Conservation (phyloP, 2,113 vertebrate genomes). For the Oncorhynchus tshawytscha region DNA sequence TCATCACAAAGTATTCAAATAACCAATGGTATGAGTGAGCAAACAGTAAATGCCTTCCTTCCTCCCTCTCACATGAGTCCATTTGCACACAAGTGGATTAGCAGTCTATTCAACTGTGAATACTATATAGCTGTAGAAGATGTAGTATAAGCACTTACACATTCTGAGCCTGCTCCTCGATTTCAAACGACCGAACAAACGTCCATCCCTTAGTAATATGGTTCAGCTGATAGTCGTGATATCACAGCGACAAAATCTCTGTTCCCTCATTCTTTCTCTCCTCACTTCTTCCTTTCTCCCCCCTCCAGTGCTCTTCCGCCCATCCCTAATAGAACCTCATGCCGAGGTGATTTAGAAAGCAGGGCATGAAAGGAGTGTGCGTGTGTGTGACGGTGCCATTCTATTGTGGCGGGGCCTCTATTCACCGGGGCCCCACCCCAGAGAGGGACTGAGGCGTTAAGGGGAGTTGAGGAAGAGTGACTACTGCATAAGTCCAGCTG, state of each 20-base stretch:
- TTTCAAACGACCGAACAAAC: neutral
- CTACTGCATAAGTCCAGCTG: no score
- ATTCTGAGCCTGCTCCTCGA: neutral
- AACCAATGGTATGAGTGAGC: no score
- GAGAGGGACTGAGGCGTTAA: neutral
- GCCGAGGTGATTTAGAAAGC: neutral
- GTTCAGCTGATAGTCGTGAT: neutral
- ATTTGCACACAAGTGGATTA: no score
- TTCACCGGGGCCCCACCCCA: neutral
- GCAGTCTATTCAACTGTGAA: neutral
- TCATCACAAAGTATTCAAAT: no score
- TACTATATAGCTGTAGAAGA: neutral
- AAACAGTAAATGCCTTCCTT: no score
- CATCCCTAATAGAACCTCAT: neutral
- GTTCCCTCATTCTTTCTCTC: neutral
- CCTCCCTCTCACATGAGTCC: no score
- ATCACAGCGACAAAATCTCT: neutral
- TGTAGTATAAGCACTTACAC: neutral
- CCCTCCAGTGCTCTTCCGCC: neutral
- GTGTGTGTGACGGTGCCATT: neutral
- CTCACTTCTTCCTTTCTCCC: neutral
- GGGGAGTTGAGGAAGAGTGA: neutral
- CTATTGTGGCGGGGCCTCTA: neutral
- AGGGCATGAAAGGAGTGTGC: neutral
- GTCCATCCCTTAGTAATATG: neutral